Percentiles rank a stretch among this genome's conserved stretches.
These are phyloP conservation scores for Tryphoninae sp. DNA, from an alignment of 2,888 invertebrate genomes.

Conservation along the genomic window DNA sequence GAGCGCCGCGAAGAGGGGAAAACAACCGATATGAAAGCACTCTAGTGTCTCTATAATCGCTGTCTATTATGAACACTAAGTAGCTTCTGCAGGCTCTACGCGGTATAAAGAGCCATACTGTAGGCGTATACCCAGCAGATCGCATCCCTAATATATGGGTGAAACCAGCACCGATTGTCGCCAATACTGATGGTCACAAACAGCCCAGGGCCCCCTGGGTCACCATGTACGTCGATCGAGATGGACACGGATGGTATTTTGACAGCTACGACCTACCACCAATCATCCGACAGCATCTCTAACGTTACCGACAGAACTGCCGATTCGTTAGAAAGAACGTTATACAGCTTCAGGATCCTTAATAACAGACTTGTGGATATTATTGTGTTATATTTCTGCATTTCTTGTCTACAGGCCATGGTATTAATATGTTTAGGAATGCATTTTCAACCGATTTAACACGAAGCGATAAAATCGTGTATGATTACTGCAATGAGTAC, in stretches of 20 bases:
- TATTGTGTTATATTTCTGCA: constrained; percentile 36
- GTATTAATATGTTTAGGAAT: neutral
- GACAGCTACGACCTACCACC: neutral
- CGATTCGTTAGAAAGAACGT: neutral
- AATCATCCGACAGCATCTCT: neutral
- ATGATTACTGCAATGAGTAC: neutral
- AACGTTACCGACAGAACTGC: neutral
- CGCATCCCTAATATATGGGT: constrained; percentile 40
- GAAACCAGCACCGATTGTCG: constrained; percentile 36
- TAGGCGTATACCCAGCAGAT: constrained; percentile 26
- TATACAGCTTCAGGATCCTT: constrained; percentile 8
- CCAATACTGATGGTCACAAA: constrained; percentile 53
- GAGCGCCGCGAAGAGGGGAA: neutral
- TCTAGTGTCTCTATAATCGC: neutral
- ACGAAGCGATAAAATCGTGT: neutral
- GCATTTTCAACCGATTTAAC: neutral
- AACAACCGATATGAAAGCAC: neutral
- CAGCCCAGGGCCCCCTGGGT: constrained; percentile 48
- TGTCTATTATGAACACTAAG: neutral
- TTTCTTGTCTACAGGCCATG: constrained; percentile 11
- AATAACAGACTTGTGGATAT: constrained; percentile 17
- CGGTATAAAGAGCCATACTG: neutral
- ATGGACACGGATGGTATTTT: neutral
- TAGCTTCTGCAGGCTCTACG: neutral
- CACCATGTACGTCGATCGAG: neutral